Conservation (phyloP, 2,797 vertebrate species). For the Pangasius macronema region DNA sequence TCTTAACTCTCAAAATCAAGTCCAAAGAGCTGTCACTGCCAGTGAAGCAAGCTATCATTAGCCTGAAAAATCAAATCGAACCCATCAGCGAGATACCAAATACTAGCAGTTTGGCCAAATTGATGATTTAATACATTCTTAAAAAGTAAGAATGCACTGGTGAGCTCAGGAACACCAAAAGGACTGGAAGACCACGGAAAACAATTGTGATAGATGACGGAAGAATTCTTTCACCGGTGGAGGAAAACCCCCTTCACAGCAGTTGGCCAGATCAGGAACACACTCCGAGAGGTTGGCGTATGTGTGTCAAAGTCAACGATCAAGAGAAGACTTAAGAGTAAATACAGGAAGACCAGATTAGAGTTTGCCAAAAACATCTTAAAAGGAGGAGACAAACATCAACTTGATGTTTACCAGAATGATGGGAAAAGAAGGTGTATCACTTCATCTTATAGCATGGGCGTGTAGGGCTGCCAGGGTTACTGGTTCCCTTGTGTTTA, state of each 20-base stretch:
- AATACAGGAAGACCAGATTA: not conserved
- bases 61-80: conserved; percentile 16
- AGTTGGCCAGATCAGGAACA: not conserved
- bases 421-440: not conserved
- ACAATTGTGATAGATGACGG: not conserved
- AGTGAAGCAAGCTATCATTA: conserved; percentile 36
- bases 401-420: too few species aligned
- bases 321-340: not conserved
- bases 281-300: not conserved
- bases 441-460: not conserved
- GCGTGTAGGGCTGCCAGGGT: not conserved
- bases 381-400: too few species aligned
- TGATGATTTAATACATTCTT: not conserved
- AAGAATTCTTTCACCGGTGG: not conserved
- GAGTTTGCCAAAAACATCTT: too few species aligned
- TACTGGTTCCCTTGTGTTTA: not conserved
- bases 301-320: not conserved
- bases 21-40: not conserved
- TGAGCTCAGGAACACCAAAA: too few species aligned
- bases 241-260: not conserved
- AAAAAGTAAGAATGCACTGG: not conserved
- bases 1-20: not conserved
- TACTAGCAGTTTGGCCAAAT: not conserved
- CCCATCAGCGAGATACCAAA: not conserved
- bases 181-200: not conserved